Percentiles rank a stretch among this genome's conserved stretches.
These are phyloP conservation scores for Gallinago undulata DNA, from an alignment of 2,113 vertebrate genomes.

Conservation along the genomic window DNA sequence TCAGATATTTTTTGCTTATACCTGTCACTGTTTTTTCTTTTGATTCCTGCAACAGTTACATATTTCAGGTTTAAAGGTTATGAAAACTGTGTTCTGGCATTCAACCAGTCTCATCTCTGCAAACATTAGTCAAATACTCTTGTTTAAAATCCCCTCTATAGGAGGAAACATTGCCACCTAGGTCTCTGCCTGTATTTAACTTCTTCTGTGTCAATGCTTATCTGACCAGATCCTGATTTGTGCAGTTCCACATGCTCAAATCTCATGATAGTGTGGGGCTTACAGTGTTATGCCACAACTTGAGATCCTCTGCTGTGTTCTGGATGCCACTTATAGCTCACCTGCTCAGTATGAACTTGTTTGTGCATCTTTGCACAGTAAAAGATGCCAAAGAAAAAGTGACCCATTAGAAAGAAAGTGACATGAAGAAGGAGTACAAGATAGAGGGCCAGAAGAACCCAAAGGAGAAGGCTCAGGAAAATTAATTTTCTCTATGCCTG, in stretches of 20 bases:
- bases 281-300: background rate
- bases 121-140: conserved; percentile 10
- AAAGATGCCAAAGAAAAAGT: background rate
- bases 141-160: background rate
- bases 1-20: conserved; percentile 13
- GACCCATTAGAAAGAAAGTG: background rate
- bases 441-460: background rate
- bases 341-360: background rate
- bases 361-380: background rate
- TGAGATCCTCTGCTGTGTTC: background rate
- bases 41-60: conserved; percentile 14
- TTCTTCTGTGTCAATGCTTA: background rate
- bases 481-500: background rate
- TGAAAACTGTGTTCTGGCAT: conserved; percentile 37
- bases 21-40: background rate
- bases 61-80: conserved; percentile 44
- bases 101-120: background rate
- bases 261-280: background rate
- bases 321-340: background rate
- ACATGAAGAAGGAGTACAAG: background rate
- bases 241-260: background rate
- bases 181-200: background rate
- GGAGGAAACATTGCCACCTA: conserved; percentile 12
- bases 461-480: background rate
- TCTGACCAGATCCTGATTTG: background rate